Evolutionary conservation across 2,888 invertebrate species (phyloP).

Genomic region (Girardia tigrina): DNA sequence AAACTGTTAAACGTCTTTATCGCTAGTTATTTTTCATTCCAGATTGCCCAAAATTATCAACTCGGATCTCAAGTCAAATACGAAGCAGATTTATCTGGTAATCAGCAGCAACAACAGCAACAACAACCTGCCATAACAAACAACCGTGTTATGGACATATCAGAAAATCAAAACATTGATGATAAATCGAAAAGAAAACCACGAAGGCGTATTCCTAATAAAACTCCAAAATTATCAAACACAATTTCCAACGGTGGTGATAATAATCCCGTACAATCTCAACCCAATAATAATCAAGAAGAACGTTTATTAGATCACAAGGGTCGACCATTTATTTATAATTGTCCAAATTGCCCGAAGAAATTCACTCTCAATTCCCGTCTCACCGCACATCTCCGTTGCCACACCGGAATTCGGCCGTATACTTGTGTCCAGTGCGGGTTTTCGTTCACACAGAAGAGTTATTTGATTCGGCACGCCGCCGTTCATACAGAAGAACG

Average conservation of each 20-base stretch:
- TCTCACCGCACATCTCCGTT: slow-evolving; percentile 21
- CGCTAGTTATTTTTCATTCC: too few species aligned
- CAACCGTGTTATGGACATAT: background rate
- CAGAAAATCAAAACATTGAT: background rate
- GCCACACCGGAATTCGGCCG: slow-evolving; percentile 25
- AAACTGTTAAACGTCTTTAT: too few species aligned
- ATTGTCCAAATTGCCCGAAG: slow-evolving; percentile 4
- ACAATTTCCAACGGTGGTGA: background rate
- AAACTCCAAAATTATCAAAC: background rate
- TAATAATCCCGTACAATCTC: background rate
- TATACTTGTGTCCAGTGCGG: slow-evolving; percentile 9
- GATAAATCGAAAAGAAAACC: background rate
- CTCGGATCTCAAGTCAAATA: background rate
- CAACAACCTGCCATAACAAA: background rate
- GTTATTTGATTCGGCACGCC: slow-evolving; percentile 12
- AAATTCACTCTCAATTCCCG: background rate
- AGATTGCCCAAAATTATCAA: background rate
- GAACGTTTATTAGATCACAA: background rate
- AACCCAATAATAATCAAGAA: background rate
- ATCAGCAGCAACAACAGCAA: background rate
- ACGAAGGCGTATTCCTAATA: background rate
- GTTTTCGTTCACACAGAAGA: slow-evolving; percentile 13
- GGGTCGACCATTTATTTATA: slow-evolving; percentile 9
- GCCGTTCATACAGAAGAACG: slow-evolving; percentile 23
- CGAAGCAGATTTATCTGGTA: background rate